A percentile compares a stretch with the other conserved stretches of the same genome.
These are phyloP conservation scores for Ceuthmochares aereus DNA, from an alignment of 2,113 vertebrate species.

Conservation along the genomic window DNA sequence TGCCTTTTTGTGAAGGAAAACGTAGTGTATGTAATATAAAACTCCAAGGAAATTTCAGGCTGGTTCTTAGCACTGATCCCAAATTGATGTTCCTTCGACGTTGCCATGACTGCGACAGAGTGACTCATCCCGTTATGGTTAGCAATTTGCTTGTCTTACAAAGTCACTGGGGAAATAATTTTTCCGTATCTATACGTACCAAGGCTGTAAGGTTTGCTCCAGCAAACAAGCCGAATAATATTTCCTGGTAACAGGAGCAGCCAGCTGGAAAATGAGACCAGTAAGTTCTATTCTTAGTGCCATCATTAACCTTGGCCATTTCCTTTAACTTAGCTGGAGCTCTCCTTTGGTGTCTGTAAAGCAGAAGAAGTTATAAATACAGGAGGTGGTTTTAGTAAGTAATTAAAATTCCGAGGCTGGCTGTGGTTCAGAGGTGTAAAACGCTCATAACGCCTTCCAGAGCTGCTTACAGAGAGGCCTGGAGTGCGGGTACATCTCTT, in stretches of 20 bases:
- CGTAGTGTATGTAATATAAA: neutral
- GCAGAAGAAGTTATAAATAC: constrained; percentile 30
- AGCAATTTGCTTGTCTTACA: constrained; percentile 59
- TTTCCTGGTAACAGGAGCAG: constrained; percentile 31
- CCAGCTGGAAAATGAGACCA: constrained; percentile 59
- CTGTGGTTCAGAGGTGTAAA: neutral
- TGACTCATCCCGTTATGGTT: constrained; percentile 69
- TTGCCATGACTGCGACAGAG: constrained; percentile 69
- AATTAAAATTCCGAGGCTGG: constrained; percentile 21
- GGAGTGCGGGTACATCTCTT: neutral
- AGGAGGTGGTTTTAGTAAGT: constrained; percentile 16
- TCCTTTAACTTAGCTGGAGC: constrained; percentile 1
- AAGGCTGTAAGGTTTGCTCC: constrained; percentile 38
- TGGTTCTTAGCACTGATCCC: constrained; percentile 21
- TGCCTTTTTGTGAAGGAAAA: neutral
- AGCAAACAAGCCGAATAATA: constrained; percentile 54
- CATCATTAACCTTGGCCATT: constrained; percentile 50
- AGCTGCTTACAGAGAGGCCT: neutral
- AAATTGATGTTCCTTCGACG: constrained; percentile 59
- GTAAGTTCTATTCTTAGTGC: constrained; percentile 35
- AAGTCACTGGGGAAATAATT: constrained; percentile 63
- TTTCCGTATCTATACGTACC: constrained; percentile 50
- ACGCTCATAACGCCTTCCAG: neutral
- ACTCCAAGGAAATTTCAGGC: constrained; percentile 35
- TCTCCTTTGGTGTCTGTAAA: constrained; percentile 7